Conservation (phyloP, 2,888 invertebrate species). For the Hecatera dysodea region DNA sequence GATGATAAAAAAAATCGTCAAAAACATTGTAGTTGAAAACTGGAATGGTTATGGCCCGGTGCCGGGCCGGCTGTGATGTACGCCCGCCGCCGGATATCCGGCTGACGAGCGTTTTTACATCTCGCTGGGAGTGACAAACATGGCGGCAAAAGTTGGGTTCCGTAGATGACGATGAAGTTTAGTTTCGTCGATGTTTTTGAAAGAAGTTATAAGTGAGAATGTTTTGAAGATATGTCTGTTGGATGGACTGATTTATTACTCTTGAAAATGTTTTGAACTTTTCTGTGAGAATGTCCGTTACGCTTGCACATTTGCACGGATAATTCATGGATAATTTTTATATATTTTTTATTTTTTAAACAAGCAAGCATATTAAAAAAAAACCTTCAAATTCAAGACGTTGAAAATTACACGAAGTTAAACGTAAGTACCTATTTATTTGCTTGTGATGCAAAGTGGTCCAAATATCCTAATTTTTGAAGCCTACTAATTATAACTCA, state of each 20-base stretch:
- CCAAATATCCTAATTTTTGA: too few relatives aligned
- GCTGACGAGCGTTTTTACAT: conserved; percentile 77
- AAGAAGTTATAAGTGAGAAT: not conserved
- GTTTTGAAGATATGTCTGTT: not conserved
- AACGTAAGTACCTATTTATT: too few relatives aligned
- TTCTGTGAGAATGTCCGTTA: not conserved
- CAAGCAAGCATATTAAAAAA: too few relatives aligned
- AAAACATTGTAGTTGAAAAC: conserved; percentile 58
- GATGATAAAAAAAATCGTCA: conserved; percentile 58
- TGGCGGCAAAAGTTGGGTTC: conserved; percentile 18
- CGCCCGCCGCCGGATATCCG: conserved; percentile 75
- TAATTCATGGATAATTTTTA: too few relatives aligned
- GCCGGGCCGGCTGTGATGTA: conserved; percentile 69
- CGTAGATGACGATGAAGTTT: conserved; percentile 28
- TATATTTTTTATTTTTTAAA: too few relatives aligned
- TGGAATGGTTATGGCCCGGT: conserved; percentile 73
- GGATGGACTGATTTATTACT: not conserved
- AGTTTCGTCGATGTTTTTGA: conserved; percentile 11
- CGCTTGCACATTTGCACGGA: too few relatives aligned
- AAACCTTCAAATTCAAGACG: too few relatives aligned
- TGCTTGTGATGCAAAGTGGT: too few relatives aligned
- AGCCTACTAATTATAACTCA: too few relatives aligned
- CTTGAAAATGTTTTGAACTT: not conserved
- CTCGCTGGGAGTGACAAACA: conserved; percentile 66
- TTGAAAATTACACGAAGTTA: too few relatives aligned